Percentiles rank a stretch among this genome's conserved stretches.
Conservation (phyloP, 2,797 vertebrate species). For the Sternotherus odoratus region DNA sequence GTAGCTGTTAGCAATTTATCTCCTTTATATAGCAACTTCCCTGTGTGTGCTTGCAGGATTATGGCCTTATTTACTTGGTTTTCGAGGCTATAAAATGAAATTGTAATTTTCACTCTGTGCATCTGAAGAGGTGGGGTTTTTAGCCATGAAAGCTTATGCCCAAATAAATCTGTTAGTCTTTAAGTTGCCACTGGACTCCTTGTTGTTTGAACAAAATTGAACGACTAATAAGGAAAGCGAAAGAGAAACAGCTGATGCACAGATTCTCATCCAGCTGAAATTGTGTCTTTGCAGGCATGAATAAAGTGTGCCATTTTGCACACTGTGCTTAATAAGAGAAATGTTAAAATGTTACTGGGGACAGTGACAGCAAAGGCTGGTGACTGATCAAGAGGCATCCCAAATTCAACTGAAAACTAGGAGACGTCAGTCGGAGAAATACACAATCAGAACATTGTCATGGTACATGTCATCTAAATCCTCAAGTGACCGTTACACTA, state of each 20-base stretch:
- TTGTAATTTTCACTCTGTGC: no score
- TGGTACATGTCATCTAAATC: neutral
- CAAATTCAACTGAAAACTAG: neutral
- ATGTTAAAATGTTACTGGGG: neutral
- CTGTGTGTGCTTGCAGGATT: neutral
- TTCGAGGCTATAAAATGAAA: neutral
- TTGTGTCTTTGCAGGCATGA: neutral
- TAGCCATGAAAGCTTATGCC: no score
- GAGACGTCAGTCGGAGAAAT: neutral
- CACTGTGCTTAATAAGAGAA: neutral
- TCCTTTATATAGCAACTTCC: neutral
- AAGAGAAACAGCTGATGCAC: neutral
- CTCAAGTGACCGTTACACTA: neutral
- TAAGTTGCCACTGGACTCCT: no score
- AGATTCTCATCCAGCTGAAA: neutral
- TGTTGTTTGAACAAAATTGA: neutral
- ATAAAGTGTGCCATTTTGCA: neutral
- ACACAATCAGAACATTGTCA: fast-evolving
- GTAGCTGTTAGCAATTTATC: neutral
- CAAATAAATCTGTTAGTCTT: no score
- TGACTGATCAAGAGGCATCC: neutral
- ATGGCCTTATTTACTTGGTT: neutral
- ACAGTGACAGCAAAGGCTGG: neutral
- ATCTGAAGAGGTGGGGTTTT: no score
- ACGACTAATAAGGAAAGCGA: neutral